These are phyloP conservation scores for Petrolisthes cinctipes DNA, from an alignment of 2,888 invertebrate genomes.

Conservation along the genomic window DNA sequence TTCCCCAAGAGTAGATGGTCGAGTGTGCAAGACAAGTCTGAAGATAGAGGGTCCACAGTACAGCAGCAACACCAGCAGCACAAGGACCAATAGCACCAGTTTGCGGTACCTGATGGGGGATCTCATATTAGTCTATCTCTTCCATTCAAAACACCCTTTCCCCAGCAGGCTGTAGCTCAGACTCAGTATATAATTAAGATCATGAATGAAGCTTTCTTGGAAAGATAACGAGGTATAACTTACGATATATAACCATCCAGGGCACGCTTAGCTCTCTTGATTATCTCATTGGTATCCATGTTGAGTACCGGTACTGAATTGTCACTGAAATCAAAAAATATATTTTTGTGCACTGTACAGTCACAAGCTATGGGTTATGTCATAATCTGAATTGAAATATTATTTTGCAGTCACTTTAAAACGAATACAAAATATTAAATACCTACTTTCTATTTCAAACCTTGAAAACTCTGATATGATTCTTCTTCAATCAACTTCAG, in stretches of 20 bases:
- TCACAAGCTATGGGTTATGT: not conserved
- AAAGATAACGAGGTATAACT: constrained; percentile 16
- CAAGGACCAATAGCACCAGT: constrained; percentile 53
- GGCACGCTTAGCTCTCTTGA: constrained; percentile 53
- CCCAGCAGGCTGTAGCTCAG: not conserved
- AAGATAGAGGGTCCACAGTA: constrained; percentile 61
- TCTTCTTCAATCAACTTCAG: too few relatives aligned
- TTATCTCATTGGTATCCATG: constrained; percentile 51
- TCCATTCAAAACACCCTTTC: not conserved
- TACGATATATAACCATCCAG: constrained; percentile 58
- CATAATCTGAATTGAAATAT: too few relatives aligned
- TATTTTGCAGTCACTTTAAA: too few relatives aligned
- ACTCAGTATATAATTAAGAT: not conserved
- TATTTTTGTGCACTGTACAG: not conserved
- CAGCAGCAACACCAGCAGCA: constrained; percentile 56
- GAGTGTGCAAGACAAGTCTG: constrained; percentile 45
- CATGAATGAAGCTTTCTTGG: not conserved
- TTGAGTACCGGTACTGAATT: not conserved
- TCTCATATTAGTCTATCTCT: not conserved
- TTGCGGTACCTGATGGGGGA: constrained; percentile 57
- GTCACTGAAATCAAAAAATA: not conserved
- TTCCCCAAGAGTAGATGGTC: constrained; percentile 36
- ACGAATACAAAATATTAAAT: too few relatives aligned
- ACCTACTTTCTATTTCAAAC: too few relatives aligned
- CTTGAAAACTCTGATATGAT: too few relatives aligned